phyloP scores from a whole-genome alignment of 2,888 invertebrate species.

The Gandaritis pyraliata region DNA sequence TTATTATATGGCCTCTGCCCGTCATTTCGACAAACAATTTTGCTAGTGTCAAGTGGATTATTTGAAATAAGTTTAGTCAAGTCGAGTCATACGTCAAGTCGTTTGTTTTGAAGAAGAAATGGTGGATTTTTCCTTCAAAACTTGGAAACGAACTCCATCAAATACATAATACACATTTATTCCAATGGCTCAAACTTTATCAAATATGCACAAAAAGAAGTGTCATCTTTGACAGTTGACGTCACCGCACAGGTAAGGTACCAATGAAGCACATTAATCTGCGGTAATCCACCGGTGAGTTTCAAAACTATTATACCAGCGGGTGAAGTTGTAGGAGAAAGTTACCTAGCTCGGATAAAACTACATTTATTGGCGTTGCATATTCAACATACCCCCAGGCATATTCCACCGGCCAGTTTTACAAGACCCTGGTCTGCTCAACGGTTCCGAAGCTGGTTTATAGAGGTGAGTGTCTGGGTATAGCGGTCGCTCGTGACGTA shows the following conservation, averaged over 20 bases:
- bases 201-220: conserved; percentile 2
- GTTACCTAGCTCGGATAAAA: conserved; percentile 73
- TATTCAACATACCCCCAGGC: conserved; percentile 77
- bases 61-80: no score
- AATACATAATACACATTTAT: no score
- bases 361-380: conserved; percentile 80
- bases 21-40: no score
- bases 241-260: conserved; percentile 4
- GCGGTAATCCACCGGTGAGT: conserved; percentile 37
- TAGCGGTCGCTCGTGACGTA: conserved; percentile 52
- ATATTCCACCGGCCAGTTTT: conserved; percentile 52
- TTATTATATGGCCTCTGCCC: no score
- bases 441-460: conserved; percentile 21
- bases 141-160: no score
- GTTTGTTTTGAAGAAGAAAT: no score
- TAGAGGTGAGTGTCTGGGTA: conserved; percentile 42
- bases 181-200: no score
- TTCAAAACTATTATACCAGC: conserved; percentile 47
- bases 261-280: conserved; percentile 28
- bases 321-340: conserved; percentile 65
- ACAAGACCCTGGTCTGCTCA: conserved; percentile 44
- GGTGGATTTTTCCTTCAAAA: no score
- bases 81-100: no score
- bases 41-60: no score
- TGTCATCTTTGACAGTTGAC: conserved; percentile 19